Percentiles rank a stretch among this genome's conserved stretches.
phyloP scores from a whole-genome alignment of 2,888 invertebrate genomes.

The Melanostoma scalare region DNA sequence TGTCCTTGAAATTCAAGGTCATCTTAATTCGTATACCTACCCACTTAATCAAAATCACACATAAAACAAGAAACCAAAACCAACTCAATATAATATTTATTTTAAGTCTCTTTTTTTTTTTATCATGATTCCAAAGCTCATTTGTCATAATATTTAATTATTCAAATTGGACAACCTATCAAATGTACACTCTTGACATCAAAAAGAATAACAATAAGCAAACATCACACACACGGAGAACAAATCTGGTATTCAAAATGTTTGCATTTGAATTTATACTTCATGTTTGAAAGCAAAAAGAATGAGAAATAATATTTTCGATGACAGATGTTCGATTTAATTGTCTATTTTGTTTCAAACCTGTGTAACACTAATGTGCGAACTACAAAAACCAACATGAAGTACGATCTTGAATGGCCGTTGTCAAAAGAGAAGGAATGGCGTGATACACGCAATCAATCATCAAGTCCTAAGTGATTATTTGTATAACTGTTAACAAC shows the following conservation, averaged over 20 bases:
- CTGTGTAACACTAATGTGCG: slow-evolving; percentile 47
- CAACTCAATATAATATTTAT: background rate
- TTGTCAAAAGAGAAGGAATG: no score
- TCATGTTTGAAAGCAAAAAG: background rate
- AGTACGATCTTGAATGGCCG: background rate
- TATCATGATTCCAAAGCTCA: slow-evolving; percentile 5
- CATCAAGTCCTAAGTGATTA: no score
- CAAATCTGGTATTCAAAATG: slow-evolving; percentile 3
- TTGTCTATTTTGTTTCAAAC: slow-evolving; percentile 32
- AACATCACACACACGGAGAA: slow-evolving; percentile 25
- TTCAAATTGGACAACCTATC: slow-evolving; percentile 62
- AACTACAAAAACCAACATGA: slow-evolving; percentile 42
- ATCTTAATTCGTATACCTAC: no score
- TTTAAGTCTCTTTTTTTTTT: slow-evolving; percentile 11
- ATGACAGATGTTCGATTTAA: slow-evolving; percentile 45
- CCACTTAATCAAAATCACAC: slow-evolving; percentile 49
- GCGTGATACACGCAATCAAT: no score
- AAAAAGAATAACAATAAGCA: slow-evolving; percentile 29
- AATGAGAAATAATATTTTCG: background rate
- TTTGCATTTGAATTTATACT: background rate
- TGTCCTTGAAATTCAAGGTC: no score
- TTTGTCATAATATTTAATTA: slow-evolving; percentile 57
- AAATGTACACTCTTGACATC: slow-evolving; percentile 47
- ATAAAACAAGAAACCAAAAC: slow-evolving; percentile 6
- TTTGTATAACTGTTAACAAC: no score